Conservation (phyloP, 2,113 vertebrate genomes). For the Panthera uncia region DNA sequence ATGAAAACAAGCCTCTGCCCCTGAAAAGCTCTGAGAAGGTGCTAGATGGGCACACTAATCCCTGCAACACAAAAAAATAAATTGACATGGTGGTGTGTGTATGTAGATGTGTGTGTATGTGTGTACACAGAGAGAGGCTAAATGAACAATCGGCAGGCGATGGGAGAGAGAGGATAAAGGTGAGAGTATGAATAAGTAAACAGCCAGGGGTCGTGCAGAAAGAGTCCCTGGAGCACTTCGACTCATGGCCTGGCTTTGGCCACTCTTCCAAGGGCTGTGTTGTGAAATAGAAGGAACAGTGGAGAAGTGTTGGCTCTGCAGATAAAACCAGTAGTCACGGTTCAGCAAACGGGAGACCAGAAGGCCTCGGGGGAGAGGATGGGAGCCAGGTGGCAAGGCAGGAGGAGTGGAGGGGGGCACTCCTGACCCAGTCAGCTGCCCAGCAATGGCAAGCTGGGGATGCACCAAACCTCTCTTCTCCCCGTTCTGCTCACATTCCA, state of each 20-base stretch:
- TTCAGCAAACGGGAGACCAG: not conserved
- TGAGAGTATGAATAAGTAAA: not conserved
- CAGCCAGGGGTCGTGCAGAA: not conserved
- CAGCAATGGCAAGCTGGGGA: not conserved
- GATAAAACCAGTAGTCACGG: not conserved
- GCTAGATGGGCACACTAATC: not conserved
- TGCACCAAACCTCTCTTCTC: not conserved
- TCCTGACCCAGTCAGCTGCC: not conserved
- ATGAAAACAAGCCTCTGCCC: not conserved
- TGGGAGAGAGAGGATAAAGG: not conserved
- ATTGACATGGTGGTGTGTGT: not conserved
- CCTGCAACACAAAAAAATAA: not conserved
- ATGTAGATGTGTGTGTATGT: not conserved
- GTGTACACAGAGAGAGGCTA: not conserved
- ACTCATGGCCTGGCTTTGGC: not conserved
- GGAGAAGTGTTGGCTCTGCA: not conserved
- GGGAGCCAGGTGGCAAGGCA: not conserved
- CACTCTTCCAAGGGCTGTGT: not conserved
- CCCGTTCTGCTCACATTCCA: not conserved
- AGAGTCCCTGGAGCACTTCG: not conserved
- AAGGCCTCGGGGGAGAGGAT: not conserved
- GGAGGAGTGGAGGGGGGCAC: no score
- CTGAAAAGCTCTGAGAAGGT: not conserved
- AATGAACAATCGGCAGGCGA: not conserved
- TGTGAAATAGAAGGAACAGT: not conserved